Percentiles rank a stretch among this genome's conserved stretches.
Evolutionary conservation across 2,113 vertebrate genomes (phyloP).

Genomic region (Chunga burmeisteri): DNA sequence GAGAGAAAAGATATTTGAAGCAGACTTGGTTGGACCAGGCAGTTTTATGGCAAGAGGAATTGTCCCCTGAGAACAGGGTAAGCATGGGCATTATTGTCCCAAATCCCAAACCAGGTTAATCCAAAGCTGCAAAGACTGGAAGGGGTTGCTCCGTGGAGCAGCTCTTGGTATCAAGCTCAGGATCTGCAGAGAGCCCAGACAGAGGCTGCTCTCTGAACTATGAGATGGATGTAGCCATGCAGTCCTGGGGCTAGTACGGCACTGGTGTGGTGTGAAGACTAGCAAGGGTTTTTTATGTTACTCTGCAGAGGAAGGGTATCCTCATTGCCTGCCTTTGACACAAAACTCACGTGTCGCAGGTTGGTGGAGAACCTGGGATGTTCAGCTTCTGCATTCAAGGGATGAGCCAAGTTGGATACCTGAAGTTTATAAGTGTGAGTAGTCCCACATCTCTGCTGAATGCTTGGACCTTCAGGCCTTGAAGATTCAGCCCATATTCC

Average conservation of each 20-base stretch:
- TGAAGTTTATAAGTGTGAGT: background rate
- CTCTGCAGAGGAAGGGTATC: too few relatives aligned
- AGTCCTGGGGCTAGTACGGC: background rate
- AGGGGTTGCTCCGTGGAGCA: background rate
- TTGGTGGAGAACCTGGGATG: background rate
- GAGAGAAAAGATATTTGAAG: background rate
- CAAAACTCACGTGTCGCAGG: background rate
- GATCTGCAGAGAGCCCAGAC: background rate
- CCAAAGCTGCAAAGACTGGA: background rate
- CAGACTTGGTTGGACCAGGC: background rate
- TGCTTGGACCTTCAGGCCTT: background rate
- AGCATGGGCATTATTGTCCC: background rate
- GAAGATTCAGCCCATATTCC: background rate
- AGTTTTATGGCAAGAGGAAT: background rate
- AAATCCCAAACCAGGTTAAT: background rate
- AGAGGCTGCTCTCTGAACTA: too few relatives aligned
- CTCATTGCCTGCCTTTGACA: background rate
- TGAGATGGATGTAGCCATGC: accelerated
- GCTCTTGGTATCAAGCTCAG: background rate
- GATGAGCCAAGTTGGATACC: too few relatives aligned
- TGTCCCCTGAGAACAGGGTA: background rate
- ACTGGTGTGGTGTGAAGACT: background rate
- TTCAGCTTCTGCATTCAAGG: background rate
- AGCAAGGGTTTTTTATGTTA: accelerated
- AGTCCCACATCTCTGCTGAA: background rate